A percentile compares a stretch with the other conserved stretches of the same genome.
Conservation (phyloP, 2,113 vertebrate genomes). For the Erinaceus europaeus region DNA sequence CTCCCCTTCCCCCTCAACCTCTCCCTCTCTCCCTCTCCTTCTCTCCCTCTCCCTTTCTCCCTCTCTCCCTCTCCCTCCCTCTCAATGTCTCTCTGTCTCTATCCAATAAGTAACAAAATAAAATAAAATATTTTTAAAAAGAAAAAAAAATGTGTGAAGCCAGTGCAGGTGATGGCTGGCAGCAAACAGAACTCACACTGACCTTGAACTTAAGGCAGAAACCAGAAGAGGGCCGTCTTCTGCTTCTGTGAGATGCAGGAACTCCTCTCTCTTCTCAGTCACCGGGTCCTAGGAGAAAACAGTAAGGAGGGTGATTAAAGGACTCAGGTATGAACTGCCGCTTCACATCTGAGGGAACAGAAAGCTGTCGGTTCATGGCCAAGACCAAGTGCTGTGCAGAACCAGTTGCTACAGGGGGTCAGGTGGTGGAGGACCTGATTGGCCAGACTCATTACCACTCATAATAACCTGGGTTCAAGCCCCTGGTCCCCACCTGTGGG, state of each 20-base stretch:
- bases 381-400: not conserved
- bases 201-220: slow-evolving; percentile 60
- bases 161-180: not conserved
- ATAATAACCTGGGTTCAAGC: too few relatives aligned
- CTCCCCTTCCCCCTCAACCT: too few relatives aligned
- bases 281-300: slow-evolving; percentile 49
- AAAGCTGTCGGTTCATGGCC: not conserved
- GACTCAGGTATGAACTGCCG: not conserved
- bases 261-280: not conserved
- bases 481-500: too few relatives aligned
- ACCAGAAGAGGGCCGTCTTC: slow-evolving; percentile 39
- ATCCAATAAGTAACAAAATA: too few relatives aligned
- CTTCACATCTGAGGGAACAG: not conserved
- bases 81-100: too few relatives aligned
- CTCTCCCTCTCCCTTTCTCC: too few relatives aligned
- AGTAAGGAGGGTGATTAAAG: not conserved
- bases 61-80: too few relatives aligned
- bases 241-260: not conserved
- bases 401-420: not conserved
- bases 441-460: too few relatives aligned
- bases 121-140: too few relatives aligned
- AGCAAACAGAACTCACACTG: slow-evolving; percentile 45
- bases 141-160: too few relatives aligned
- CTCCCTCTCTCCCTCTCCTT: too few relatives aligned
- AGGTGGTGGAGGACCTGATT: too few relatives aligned